Conservation (phyloP, 2,113 vertebrate species). For the Clarias magur region DNA sequence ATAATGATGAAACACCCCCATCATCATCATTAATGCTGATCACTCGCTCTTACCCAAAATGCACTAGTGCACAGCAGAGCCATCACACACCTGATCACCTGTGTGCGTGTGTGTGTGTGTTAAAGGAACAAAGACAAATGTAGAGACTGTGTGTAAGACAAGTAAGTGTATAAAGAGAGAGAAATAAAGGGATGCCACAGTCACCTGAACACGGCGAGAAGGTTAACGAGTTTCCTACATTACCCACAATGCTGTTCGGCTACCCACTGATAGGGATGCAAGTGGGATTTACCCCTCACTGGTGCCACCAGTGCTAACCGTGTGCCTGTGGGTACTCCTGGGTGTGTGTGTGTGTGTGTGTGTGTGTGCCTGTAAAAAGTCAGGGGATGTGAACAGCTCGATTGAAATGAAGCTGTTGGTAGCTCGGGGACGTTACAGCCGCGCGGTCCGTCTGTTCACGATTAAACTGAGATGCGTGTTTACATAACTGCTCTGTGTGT, state of each 20-base stretch:
- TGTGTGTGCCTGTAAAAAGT: neutral
- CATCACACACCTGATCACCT: conserved; percentile 29
- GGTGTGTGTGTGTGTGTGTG: conserved; percentile 1
- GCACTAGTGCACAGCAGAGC: neutral
- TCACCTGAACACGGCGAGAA: too few species aligned
- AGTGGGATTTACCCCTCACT: too few species aligned
- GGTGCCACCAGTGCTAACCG: neutral
- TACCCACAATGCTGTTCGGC: too few species aligned
- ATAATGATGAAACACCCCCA: conserved; percentile 21
- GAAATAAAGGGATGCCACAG: too few species aligned
- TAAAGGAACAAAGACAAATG: too few species aligned
- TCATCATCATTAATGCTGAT: conserved; percentile 34
- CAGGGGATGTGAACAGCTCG: neutral
- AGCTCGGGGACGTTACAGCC: neutral
- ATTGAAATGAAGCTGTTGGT: neutral
- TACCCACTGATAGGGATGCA: too few species aligned
- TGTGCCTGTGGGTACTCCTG: neutral
- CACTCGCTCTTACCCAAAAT: conserved; percentile 14
- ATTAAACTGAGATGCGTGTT: neutral
- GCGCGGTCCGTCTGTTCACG: neutral
- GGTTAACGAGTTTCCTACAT: too few species aligned
- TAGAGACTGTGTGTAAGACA: too few species aligned
- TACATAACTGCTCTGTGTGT: neutral
- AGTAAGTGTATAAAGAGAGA: too few species aligned
- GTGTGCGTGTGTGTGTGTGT: neutral